Evolutionary conservation across 2,888 invertebrate species (phyloP).

Genomic region (Eurytoma adleriae): DNA sequence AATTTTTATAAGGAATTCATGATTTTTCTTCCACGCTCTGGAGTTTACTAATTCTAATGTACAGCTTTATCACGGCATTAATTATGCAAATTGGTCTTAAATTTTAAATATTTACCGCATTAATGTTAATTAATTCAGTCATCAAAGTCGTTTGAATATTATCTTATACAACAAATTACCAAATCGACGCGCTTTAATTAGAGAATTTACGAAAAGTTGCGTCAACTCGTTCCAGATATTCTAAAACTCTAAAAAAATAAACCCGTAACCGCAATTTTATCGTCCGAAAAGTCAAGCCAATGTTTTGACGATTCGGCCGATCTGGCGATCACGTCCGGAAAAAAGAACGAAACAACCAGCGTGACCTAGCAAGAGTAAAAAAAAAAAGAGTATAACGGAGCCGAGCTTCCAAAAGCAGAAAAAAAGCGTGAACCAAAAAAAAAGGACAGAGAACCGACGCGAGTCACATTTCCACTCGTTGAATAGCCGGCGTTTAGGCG

Average conservation of each 20-base stretch:
- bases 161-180: too few species aligned
- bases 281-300: not conserved
- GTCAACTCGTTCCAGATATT: too few species aligned
- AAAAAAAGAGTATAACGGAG: not conserved
- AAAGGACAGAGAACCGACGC: not conserved
- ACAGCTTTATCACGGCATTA: not conserved
- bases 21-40: not conserved
- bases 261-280: too few species aligned
- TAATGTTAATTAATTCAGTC: too few species aligned
- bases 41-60: not conserved
- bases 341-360: not conserved
- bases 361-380: not conserved
- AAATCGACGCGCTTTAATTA: too few species aligned
- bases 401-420: not conserved
- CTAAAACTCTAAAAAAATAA: too few species aligned
- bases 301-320: not conserved
- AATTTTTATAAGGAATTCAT: not conserved
- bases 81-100: not conserved
- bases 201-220: too few species aligned
- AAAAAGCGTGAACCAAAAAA: not conserved
- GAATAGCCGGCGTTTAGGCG: constrained; percentile 24
- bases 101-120: not conserved
- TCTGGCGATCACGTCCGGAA: not conserved
- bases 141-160: too few species aligned
- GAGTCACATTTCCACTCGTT: not conserved